A percentile compares a stretch with the other conserved stretches of the same genome.
Conservation (phyloP, 2,888 invertebrate species). For the Diarsia mendica region DNA sequence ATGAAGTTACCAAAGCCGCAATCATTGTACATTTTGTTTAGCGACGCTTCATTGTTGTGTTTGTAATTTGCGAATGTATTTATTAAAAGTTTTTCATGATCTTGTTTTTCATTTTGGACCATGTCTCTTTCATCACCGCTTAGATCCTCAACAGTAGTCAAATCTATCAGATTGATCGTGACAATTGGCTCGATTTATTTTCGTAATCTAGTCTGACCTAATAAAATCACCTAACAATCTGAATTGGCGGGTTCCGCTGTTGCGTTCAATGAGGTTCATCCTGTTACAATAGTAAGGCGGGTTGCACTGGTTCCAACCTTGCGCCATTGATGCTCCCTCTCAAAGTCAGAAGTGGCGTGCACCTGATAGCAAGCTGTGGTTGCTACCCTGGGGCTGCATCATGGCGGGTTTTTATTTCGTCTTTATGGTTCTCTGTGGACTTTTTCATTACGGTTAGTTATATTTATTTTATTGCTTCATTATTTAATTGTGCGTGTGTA, state of each 20-base stretch:
- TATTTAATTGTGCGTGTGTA: conserved; percentile 20
- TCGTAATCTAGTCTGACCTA: conserved; percentile 60
- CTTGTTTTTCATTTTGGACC: conserved; percentile 62
- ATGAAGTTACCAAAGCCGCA: conserved; percentile 65
- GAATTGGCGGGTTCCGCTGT: conserved; percentile 74
- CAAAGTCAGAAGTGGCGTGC: conserved; percentile 63
- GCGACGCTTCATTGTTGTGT: conserved; percentile 81
- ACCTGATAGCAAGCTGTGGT: conserved; percentile 62
- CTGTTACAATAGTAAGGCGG: conserved; percentile 65
- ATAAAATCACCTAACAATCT: conserved; percentile 69
- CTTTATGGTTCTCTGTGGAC: conserved; percentile 73
- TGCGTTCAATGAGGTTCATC: conserved; percentile 72
- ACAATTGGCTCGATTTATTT: conserved; percentile 58
- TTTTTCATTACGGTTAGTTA: conserved; percentile 78
- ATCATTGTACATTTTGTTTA: conserved; percentile 69
- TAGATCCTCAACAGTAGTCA: conserved; percentile 20
- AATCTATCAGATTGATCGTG: conserved; percentile 42
- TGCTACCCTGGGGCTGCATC: conserved; percentile 23
- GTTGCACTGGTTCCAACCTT: conserved; percentile 62
- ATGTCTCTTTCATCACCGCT: conserved; percentile 9
- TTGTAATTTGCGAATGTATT: conserved; percentile 82
- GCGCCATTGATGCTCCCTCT: conserved; percentile 44
- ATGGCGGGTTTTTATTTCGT: conserved; percentile 59
- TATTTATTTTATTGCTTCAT: conserved; percentile 45
- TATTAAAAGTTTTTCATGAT: conserved; percentile 83